Evolutionary conservation across 1,140 invertebrate genomes (phyloP), one percentile per base, ranked within the genome.

Genomic region (Drosophila watanabei): DNA sequence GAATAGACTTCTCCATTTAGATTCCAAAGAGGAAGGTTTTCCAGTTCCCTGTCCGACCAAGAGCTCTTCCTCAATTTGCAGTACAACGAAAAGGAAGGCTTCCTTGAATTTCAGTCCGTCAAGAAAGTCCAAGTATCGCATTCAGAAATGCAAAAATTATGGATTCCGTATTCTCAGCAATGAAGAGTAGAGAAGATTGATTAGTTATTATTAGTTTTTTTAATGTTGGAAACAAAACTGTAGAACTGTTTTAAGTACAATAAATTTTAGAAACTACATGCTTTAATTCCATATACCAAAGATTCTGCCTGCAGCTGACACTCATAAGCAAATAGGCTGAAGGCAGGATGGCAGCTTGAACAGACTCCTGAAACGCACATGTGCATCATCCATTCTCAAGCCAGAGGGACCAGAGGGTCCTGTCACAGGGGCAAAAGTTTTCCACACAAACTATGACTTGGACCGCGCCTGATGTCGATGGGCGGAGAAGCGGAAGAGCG

Each of bases 391-490:
- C 20, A 11, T 57, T 56, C 33, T 39, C 11, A 24, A 57, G 41
- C 18, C 49, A 33, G 45, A 70, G 57, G 49, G 41, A 75, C n/a
- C n/a, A n/a, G n/a, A n/a, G n/a, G 58, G 56, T 61, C 39, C 75
- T 64, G 41, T 57, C 60, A 33, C 46, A 58, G 54, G 63, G 37
- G 41, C 61, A 57, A 49, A 78, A 89, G 77, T 68, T 88, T 88
- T 75, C 35, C 57, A 68, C 62, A 46, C 72, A 70, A 79, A 57
- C 75, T 77, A 70, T 68, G 46, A 78, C 75, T 64, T 41, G 37
- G 37, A 63, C 51, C 66, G 70, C 20, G 39, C 18, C 24, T 28
- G 16, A 35, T 69, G 73, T 77, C 73, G 57, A 69, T 59, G 75
- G 41, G 62, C 20, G 52, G 62, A 20, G 9, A 46, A 13, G 46